Conservation (phyloP, 2,113 vertebrate species). For the Podarcis raffonei region DNA sequence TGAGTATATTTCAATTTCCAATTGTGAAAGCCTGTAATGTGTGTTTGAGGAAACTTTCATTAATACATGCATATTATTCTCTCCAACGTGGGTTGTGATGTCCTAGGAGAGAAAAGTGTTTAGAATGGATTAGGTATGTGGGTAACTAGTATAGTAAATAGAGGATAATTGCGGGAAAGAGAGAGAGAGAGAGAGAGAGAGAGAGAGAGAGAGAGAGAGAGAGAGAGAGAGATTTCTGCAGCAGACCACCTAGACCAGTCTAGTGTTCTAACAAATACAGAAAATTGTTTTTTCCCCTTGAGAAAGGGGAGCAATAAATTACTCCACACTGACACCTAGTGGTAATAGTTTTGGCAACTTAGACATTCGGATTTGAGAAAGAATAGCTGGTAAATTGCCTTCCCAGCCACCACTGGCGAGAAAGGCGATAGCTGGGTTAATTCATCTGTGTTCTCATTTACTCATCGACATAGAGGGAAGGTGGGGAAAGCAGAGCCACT, state of each 20-base stretch:
- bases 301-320: slow-evolving; percentile 24
- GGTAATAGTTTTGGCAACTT: slow-evolving; percentile 65
- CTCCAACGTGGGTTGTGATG: not conserved
- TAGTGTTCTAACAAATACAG: slow-evolving; percentile 12
- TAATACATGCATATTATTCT: not conserved
- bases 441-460: not conserved
- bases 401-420: not conserved
- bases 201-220: not conserved
- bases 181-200: not conserved
- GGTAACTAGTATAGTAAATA: not conserved
- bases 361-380: not conserved
- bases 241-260: not conserved
- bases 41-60: not conserved
- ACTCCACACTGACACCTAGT: slow-evolving; percentile 81
- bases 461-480: not conserved
- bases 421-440: not conserved
- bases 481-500: not conserved
- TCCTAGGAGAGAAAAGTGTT: not conserved
- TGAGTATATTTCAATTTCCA: no score
- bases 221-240: not conserved
- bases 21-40: not conserved
- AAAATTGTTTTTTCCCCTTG: slow-evolving; percentile 6
- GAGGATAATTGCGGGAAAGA: not conserved
- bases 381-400: not conserved
- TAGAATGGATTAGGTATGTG: not conserved